These are phyloP conservation scores for Apostichopus leukothele DNA, from an alignment of 53 echinoderm and acorn worm species.

Conservation along the genomic window DNA sequence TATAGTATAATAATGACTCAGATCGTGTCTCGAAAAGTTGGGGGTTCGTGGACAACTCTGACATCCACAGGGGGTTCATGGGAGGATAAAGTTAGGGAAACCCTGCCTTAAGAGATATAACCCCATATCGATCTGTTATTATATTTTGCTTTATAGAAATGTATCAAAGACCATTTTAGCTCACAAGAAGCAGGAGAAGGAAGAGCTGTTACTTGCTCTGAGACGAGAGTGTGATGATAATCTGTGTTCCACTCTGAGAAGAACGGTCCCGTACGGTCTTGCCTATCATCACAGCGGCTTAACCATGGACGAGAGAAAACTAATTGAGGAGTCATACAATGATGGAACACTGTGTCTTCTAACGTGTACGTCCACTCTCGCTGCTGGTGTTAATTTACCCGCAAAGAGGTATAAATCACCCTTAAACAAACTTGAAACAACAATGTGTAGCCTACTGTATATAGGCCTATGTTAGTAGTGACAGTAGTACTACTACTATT, in stretches of 20 bases:
- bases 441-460: too few species aligned
- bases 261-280: slow-evolving; percentile 79
- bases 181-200: slow-evolving; percentile 78
- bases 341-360: slow-evolving; percentile 86
- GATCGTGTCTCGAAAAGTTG: too few species aligned
- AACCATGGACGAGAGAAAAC: slow-evolving; percentile 94
- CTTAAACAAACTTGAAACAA: not conserved
- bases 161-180: slow-evolving; percentile 61
- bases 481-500: too few species aligned
- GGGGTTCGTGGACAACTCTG: too few species aligned
- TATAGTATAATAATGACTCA: too few species aligned
- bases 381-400: slow-evolving; percentile 91
- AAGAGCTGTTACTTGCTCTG: slow-evolving; percentile 66
- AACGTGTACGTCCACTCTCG: slow-evolving; percentile 86
- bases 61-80: too few species aligned
- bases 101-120: too few species aligned
- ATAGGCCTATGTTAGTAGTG: too few species aligned
- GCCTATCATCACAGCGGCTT: slow-evolving; percentile 95
- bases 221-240: slow-evolving; percentile 79
- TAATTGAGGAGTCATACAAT: slow-evolving; percentile 87
- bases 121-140: too few species aligned
- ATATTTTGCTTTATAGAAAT: slow-evolving; percentile 35
- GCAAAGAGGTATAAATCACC: slow-evolving; percentile 66
- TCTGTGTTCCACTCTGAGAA: slow-evolving; percentile 78
- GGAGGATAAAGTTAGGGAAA: too few species aligned